Conservation (phyloP, 2,888 invertebrate genomes). For the Diaprepes abbreviatus region DNA sequence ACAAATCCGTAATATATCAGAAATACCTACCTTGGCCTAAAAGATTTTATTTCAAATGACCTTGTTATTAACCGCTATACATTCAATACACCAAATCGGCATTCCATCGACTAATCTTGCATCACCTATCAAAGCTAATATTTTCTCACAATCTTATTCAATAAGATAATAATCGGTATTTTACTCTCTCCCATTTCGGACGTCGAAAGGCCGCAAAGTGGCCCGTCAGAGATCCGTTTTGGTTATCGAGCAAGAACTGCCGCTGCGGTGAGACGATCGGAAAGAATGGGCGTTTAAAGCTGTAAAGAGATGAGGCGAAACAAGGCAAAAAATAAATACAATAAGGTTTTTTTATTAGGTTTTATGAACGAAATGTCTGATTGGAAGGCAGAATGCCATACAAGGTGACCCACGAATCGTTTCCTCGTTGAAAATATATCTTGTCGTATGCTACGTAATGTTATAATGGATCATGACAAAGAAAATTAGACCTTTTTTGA, state of each 20-base stretch:
- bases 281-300: slow-evolving; percentile 6
- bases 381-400: neutral
- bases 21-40: slow-evolving; percentile 7
- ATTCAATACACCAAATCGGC: slow-evolving; percentile 38
- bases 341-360: neutral
- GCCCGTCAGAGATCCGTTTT: slow-evolving; percentile 32
- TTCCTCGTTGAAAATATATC: too few species aligned
- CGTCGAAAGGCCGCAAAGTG: slow-evolving; percentile 27
- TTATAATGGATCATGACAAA: too few species aligned
- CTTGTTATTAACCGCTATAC: slow-evolving; percentile 27
- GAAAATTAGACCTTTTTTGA: too few species aligned
- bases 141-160: slow-evolving; percentile 45
- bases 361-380: too few species aligned
- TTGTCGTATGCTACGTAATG: too few species aligned
- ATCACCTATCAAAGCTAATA: slow-evolving; percentile 39
- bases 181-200: slow-evolving; percentile 43
- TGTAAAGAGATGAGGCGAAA: slow-evolving; percentile 16
- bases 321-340: slow-evolving; percentile 13
- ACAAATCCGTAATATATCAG: too few species aligned
- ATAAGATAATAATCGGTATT: slow-evolving; percentile 44
- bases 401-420: too few species aligned
- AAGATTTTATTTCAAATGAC: slow-evolving; percentile 20
- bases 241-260: slow-evolving; percentile 27
- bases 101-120: slow-evolving; percentile 41
- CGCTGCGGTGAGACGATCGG: slow-evolving; percentile 12